phyloP scores from a whole-genome alignment of 1,140 invertebrate genomes.

The Ceratitis capitata region DNA sequence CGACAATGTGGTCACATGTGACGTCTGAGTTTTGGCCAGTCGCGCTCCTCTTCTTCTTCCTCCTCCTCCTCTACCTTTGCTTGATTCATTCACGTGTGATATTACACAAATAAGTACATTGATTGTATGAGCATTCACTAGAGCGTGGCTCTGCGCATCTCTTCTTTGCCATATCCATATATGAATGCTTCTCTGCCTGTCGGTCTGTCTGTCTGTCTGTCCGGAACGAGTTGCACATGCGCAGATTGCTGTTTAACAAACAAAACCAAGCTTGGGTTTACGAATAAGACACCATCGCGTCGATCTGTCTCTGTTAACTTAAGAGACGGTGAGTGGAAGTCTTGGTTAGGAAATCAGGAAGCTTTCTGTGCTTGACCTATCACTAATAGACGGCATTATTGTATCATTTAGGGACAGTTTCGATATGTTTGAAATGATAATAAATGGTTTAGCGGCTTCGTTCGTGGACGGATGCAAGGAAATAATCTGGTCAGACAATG shows the following conservation, averaged over 20 bases:
- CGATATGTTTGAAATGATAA: neutral
- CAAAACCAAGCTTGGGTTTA: neutral
- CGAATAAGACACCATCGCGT: constrained; percentile 31
- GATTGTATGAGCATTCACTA: neutral
- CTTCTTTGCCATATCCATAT: neutral
- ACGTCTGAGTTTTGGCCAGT: neutral
- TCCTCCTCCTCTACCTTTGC: neutral
- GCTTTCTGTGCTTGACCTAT: constrained; percentile 18
- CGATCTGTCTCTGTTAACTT: constrained; percentile 31
- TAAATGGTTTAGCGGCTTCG: neutral
- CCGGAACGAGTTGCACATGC: neutral
- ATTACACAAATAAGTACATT: constrained; percentile 36
- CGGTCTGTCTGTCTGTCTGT: neutral
- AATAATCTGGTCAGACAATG: too few species aligned
- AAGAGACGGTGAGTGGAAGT: neutral
- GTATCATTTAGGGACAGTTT: constrained; percentile 21
- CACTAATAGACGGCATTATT: constrained; percentile 28
- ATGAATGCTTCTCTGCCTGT: neutral
- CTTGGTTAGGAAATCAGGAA: constrained; percentile 25
- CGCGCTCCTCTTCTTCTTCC: neutral
- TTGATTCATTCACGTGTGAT: constrained; percentile 32
- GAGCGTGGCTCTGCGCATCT: neutral
- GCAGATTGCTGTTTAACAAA: constrained; percentile 25
- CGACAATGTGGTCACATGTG: constrained; percentile 18
- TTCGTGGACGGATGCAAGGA: too few species aligned